A percentile compares a stretch with the other conserved stretches of the same genome.
Conservation (phyloP, 30 jellyfish, hydroid and myxozoan genomes). For the Aurelia coerulea region DNA sequence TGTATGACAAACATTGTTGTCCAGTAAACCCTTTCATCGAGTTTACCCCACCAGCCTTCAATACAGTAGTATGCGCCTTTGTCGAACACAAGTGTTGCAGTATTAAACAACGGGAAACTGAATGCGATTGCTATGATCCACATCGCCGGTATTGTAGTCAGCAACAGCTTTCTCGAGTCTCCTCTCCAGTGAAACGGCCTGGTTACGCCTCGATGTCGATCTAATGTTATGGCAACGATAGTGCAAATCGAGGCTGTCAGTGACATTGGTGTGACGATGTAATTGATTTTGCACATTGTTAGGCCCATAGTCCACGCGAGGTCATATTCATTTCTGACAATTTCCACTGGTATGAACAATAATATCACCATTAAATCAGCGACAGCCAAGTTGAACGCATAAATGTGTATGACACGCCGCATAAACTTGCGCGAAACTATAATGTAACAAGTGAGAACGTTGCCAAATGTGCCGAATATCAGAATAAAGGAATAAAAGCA, state of each 20-base stretch:
- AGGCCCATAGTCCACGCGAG: conserved; percentile 88
- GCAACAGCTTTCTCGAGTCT: conserved; percentile 67
- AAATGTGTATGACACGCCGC: conserved; percentile 93
- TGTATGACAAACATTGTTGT: conserved; percentile 67
- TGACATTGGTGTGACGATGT: conserved; percentile 75
- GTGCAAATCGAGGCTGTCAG: conserved; percentile 86
- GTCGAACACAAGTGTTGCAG: conserved; percentile 9
- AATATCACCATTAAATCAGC: conserved; percentile 76
- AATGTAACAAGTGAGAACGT: conserved; percentile 87
- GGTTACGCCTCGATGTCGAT: conserved; percentile 91
- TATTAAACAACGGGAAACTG: conserved; percentile 76
- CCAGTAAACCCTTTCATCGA: conserved; percentile 65
- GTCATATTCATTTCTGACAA: conserved; percentile 78
- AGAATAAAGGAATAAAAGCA: conserved; percentile 52
- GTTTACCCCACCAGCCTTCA: conserved; percentile 64
- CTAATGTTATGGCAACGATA: conserved; percentile 93
- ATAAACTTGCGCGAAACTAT: conserved; percentile 71
- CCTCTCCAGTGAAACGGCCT: conserved; percentile 95
- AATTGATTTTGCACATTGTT: conserved; percentile 72
- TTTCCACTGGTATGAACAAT: conserved; percentile 87
- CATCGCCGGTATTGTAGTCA: conserved; percentile 70
- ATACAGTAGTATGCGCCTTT: conserved; percentile 60
- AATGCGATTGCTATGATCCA: conserved; percentile 80
- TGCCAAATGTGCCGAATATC: conserved; percentile 83
- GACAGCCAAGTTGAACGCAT: conserved; percentile 89